These are phyloP conservation scores for Sylvia borin DNA, from an alignment of 2,797 vertebrate species.

Conservation along the genomic window DNA sequence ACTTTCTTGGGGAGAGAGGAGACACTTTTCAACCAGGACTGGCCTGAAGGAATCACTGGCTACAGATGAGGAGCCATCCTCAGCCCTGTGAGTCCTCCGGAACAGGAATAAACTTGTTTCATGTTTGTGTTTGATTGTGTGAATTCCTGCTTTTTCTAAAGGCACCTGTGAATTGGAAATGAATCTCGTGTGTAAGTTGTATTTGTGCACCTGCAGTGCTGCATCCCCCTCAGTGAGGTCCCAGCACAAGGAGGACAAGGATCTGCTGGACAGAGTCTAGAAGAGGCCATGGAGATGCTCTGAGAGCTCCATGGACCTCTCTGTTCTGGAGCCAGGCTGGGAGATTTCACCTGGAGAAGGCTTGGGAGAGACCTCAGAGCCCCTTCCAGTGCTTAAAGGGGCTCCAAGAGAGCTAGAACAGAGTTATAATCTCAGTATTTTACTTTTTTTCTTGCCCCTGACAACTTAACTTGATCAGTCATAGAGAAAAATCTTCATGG, in stretches of 20 bases:
- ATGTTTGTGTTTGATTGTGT: neutral
- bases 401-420: neutral
- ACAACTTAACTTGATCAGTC: neutral
- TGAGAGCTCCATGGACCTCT: neutral
- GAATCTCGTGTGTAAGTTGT: fast-evolving
- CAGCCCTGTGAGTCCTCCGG: neutral
- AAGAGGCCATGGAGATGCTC: neutral
- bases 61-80: neutral
- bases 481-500: neutral
- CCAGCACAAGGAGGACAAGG: neutral
- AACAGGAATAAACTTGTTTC: neutral
- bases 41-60: neutral
- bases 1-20: neutral
- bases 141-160: neutral
- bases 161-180: neutral
- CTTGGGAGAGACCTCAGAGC: neutral
- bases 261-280: neutral
- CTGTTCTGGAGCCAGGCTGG: neutral
- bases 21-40: neutral
- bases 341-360: neutral
- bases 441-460: fast-evolving
- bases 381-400: neutral
- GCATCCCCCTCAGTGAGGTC: neutral
- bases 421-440: neutral
- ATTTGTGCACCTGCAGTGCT: neutral